These are phyloP conservation scores for Pollenia angustigena DNA, from an alignment of 2,888 invertebrate species.

Conservation along the genomic window DNA sequence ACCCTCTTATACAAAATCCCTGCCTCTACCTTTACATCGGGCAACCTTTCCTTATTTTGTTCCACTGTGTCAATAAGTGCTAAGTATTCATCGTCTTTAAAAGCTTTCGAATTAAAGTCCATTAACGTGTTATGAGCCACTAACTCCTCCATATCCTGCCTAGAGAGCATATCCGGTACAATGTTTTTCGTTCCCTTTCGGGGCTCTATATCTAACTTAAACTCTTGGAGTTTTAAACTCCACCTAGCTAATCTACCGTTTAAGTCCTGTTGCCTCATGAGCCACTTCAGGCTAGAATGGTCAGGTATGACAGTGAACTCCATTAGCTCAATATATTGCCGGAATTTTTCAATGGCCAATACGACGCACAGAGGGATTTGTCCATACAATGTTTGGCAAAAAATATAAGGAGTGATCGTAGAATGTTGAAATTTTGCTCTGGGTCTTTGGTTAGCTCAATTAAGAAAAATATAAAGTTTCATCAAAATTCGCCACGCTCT, in stretches of 20 bases:
- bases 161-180: constrained; percentile 1
- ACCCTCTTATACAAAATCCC: not conserved
- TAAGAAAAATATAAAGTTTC: no score
- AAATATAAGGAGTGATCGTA: no score
- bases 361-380: no score
- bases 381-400: no score
- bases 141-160: not conserved
- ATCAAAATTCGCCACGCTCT: no score
- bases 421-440: no score
- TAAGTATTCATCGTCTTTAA: not conserved
- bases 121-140: not conserved
- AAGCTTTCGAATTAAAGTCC: not conserved
- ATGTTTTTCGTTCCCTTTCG: constrained; percentile 60
- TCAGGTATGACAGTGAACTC: constrained; percentile 52
- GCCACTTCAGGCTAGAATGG: constrained; percentile 46
- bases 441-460: no score
- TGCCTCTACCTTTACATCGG: not conserved
- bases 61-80: not conserved
- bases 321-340: constrained; percentile 61
- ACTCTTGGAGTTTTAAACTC: constrained; percentile 75
- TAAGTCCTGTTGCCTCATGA: constrained; percentile 41
- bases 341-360: constrained; percentile 51
- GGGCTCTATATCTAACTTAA: constrained; percentile 71
- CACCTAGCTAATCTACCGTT: constrained; percentile 74
- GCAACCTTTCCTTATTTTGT: constrained; percentile 3